phyloP scores from a whole-genome alignment of 2,113 vertebrate species.

The Tragelaphus strepsiceros region DNA sequence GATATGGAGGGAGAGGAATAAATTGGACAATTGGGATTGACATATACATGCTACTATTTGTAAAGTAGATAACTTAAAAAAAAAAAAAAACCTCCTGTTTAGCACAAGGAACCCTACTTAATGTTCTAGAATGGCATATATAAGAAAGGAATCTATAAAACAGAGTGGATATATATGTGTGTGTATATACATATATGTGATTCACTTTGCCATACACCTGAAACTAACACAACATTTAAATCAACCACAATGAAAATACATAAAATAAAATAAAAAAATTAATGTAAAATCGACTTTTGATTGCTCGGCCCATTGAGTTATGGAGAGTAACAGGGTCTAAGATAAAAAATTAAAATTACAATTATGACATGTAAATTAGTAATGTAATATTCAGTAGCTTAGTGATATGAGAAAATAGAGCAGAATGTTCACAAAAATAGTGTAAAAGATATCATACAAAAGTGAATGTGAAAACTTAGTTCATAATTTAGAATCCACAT shows the following conservation, averaged over 20 bases:
- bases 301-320: neutral
- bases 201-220: neutral
- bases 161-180: neutral
- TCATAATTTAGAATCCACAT: neutral
- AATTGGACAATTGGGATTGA: neutral
- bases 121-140: neutral
- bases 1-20: neutral
- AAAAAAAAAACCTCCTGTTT: neutral
- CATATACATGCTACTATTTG: neutral
- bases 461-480: neutral
- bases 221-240: neutral
- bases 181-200: neutral
- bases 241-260: neutral
- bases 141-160: neutral
- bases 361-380: neutral
- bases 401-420: neutral
- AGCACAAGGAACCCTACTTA: neutral
- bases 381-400: neutral
- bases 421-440: neutral
- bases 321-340: neutral
- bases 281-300: neutral
- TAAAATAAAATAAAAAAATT: neutral
- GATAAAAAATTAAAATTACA: neutral
- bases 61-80: neutral
- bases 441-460: neutral